Base-by-base conservation (phyloP, 2,113 vertebrate species). In the Microcebus lehilahytsara region DNA sequence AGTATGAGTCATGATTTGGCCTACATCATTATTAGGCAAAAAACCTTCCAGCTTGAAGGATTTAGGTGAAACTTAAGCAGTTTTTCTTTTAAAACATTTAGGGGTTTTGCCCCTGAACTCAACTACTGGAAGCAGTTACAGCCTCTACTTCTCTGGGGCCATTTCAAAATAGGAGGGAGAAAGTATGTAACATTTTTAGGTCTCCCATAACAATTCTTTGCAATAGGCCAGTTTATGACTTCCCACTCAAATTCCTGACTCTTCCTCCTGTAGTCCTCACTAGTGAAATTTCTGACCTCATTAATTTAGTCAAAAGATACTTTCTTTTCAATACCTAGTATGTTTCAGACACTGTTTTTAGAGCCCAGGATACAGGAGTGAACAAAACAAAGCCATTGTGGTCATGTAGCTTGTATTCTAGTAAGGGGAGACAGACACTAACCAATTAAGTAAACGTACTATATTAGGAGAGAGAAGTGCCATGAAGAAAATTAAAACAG, bases 41-140 rank as follows among this genome's bases (percentile, higher is more conserved):
- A 78, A 64, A 9, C 9, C 9, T 22, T 89, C 17, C 10, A 83
- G 9, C 25, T 96, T 94, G 62, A 85, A 75, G 40, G 34, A 78
- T 56, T 96, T 97, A 58, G 12, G 30, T 93, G 23, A 96, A 60
- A 58, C n/a, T 19, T 75, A 90, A 93, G 62, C 69, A 93, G 20
- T 86, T 94, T 80, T 88, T 62, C 4, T 58, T 58, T 62, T 27
- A 9, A 62, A 51, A 19, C 58, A 90, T 90, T 81, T 83, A 42
- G 25, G 9, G 6, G 2, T 66, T 60, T 77, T 22, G 11, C 23
- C 40, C 53, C n/a, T 34, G 34, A 89, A 92, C 66, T 97, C 32
- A n/a, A 58, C 10, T 79, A 32, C 62, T 91, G 5, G 67, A 23
- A 91, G 20, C 19, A 84, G 62, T 78, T 92, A 96, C 46, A 95